Conservation (phyloP, 2,113 vertebrate species). For the Setophaga coronata region DNA sequence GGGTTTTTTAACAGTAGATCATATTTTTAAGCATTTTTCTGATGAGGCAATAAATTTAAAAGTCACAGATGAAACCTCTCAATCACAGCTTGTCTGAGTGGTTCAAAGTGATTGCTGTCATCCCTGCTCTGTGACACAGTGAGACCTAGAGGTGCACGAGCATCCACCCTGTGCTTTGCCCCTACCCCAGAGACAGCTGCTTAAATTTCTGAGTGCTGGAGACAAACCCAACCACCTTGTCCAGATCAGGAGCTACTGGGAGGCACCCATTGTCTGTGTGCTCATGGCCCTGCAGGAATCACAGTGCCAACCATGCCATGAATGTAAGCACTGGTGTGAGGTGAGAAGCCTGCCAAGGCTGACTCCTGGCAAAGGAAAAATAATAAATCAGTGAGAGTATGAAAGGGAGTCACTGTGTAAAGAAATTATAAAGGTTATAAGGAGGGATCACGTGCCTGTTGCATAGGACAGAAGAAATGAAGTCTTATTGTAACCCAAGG, state of each 20-base stretch:
- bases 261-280: accelerated
- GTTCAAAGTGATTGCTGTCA: accelerated
- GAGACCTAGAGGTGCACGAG: accelerated
- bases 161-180: accelerated
- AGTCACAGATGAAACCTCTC: not conserved
- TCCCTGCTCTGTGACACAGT: too few species aligned
- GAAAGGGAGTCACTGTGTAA: not conserved
- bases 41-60: not conserved
- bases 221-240: accelerated
- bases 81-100: not conserved
- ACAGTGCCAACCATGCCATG: accelerated
- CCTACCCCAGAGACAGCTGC: not conserved
- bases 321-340: not conserved
- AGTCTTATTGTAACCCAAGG: not conserved
- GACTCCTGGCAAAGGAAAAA: not conserved
- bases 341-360: not conserved
- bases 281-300: not conserved
- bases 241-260: not conserved
- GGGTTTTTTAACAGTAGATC: not conserved
- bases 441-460: not conserved
- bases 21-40: not conserved
- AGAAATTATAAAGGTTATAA: not conserved
- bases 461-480: not conserved
- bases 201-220: not conserved
- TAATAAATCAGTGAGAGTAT: not conserved